Evolutionary conservation across 2,113 vertebrate species (phyloP), one percentile per base, ranked within the genome.

Genomic region (Thalassarche chlororhynchos): DNA sequence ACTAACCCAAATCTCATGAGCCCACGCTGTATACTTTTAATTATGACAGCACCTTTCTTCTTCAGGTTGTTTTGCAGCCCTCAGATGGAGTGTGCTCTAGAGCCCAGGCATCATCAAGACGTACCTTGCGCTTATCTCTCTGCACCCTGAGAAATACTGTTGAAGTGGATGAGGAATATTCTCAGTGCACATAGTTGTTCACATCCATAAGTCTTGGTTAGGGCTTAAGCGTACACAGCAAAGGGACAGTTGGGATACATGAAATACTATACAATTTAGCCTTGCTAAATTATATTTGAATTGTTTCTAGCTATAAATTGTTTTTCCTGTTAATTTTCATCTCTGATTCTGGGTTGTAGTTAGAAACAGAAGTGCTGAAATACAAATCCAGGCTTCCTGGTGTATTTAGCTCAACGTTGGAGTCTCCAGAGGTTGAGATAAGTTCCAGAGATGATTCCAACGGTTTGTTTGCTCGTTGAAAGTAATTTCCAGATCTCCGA

Each of bases 331-430:
- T 95, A 71, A 94, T 85, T 96, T 90, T 74, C 80, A 34, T 92
- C 91, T 87, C 84, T 64, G 57, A 74, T 88, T 95, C 78, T 74
- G 61, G 44, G 65, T 70, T 44, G 2, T 60, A 69, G 82, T 76
- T 92, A 91, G 81, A 92, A 95, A 94, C 83, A 94, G 92, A 97
- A 96, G 97, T 95, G 79, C 88, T 95, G 94, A 96, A 97, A 95
- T 89, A 87, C 76, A 97, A 89, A 68, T 82, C 91, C 85, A 92
- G 79, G 66, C 87, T 96, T 96, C 84, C 90, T 90, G 68, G 86
- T 84, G 51, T 61, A 42, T 90, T 94, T 82, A 88, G 95, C 76
- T 96, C 89, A 79, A 28, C 1, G 0, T 19, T 90, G 62, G 47
- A 96, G 32, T 77, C 87, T 96, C 92, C 77, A 82, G 94, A 96